These are phyloP conservation scores for Mesochorus sp. DNA, from an alignment of 2,888 invertebrate species.

Conservation along the genomic window DNA sequence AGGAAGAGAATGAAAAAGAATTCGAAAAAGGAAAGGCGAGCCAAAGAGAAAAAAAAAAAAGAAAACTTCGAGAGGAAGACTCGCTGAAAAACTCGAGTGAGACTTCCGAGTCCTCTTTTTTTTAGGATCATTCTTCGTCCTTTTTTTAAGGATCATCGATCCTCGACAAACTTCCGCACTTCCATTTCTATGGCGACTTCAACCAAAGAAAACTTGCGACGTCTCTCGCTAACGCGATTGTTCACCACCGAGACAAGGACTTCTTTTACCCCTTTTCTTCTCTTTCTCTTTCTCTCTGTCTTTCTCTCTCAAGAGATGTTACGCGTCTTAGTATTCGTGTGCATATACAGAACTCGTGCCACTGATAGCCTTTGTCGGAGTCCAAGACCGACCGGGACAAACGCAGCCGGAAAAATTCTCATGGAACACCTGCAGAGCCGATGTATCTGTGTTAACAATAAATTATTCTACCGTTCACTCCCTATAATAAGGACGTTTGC, in stretches of 20 bases:
- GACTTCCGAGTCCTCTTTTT: conserved; percentile 4
- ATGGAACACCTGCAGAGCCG: conserved; percentile 53
- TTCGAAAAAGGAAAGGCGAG: background rate
- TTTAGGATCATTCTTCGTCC: conserved; percentile 11
- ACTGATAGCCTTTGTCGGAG: conserved; percentile 59
- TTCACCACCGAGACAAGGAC: conserved; percentile 60
- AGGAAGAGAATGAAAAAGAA: conserved; percentile 14
- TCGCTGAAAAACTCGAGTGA: conserved; percentile 28
- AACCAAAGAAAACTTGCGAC: conserved; percentile 24
- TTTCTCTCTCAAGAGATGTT: background rate
- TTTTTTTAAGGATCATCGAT: conserved; percentile 37
- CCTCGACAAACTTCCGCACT: conserved; percentile 29
- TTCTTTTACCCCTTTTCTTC: conserved; percentile 28
- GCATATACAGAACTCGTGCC: conserved; percentile 48
- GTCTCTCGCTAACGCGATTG: conserved; percentile 57
- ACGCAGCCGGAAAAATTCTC: conserved; percentile 15
- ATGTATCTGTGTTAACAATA: conserved; percentile 18
- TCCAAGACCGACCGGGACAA: conserved; percentile 33
- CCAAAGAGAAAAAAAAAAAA: background rate
- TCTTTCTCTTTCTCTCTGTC: background rate
- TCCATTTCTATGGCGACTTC: conserved; percentile 10
- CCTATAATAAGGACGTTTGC: conserved; percentile 16
- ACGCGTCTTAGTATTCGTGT: conserved; percentile 1
- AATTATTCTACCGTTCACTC: conserved; percentile 30
- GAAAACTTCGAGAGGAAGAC: background rate